A percentile compares a stretch with the other conserved stretches of the same genome.
These are phyloP conservation scores for Psophia crepitans DNA, from an alignment of 2,113 vertebrate genomes.

Conservation along the genomic window DNA sequence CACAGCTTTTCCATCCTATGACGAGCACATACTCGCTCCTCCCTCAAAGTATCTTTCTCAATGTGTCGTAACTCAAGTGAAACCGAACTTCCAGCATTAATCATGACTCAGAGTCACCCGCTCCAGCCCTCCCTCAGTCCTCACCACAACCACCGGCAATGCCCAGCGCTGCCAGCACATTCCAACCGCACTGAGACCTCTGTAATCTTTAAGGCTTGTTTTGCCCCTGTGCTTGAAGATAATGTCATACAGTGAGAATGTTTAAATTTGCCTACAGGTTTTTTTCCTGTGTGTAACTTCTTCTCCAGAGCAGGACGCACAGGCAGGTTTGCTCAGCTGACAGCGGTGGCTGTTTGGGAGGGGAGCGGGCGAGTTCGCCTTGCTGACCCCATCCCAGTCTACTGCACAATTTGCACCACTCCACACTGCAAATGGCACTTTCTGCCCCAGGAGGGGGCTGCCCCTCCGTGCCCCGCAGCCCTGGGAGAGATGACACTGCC, in stretches of 20 bases:
- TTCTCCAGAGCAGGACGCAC: neutral
- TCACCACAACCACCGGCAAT: rapidly evolving
- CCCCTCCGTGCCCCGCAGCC: neutral
- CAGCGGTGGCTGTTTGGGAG: rapidly evolving
- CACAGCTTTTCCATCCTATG: neutral
- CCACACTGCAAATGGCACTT: neutral
- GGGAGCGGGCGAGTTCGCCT: rapidly evolving
- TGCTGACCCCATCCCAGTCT: neutral
- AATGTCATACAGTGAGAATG: neutral
- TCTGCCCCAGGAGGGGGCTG: neutral
- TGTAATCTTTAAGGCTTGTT: neutral
- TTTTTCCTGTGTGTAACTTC: rapidly evolving
- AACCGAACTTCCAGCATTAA: rapidly evolving
- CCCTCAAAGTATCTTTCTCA: neutral
- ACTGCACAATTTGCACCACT: rapidly evolving
- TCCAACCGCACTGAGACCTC: neutral
- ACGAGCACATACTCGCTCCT: neutral
- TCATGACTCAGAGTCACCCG: neutral
- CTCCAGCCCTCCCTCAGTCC: neutral
- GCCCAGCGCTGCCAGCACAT: neutral
- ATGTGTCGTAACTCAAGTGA: rapidly evolving
- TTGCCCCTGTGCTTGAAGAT: rapidly evolving
- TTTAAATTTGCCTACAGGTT: no score
- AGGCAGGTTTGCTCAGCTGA: neutral
- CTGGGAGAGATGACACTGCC: rapidly evolving